These are phyloP conservation scores for Leptoteleia sp. DNA, from an alignment of 1,140 invertebrate genomes.

Conservation along the genomic window DNA sequence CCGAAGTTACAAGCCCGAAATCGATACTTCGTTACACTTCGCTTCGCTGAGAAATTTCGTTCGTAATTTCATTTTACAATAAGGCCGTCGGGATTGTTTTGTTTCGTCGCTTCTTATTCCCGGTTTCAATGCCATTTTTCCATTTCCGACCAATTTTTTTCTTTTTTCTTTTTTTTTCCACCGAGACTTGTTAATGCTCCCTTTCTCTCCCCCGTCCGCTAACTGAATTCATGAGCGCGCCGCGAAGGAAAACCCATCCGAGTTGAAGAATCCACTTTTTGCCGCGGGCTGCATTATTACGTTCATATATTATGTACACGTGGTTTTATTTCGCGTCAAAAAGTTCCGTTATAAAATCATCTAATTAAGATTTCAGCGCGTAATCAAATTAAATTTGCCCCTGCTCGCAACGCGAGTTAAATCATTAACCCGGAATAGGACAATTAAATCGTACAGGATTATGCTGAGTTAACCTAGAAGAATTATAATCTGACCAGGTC, in stretches of 20 bases:
- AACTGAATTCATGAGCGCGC: constrained; percentile 52
- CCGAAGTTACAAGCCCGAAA: constrained; percentile 35
- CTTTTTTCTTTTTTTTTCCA: too few species aligned
- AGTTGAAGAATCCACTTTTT: constrained; percentile 50
- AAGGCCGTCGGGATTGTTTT: constrained; percentile 44
- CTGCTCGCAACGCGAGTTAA: constrained; percentile 1
- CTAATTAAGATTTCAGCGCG: constrained; percentile 15
- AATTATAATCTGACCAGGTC: too few species aligned
- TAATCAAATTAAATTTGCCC: constrained; percentile 10
- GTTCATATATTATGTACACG: constrained; percentile 44
- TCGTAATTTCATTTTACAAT: constrained; percentile 52
- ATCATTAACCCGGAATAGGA: not conserved
- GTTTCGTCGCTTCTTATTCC: constrained; percentile 42
- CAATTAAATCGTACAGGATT: constrained; percentile 2
- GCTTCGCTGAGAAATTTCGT: constrained; percentile 46
- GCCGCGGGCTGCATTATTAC: constrained; percentile 44
- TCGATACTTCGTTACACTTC: constrained; percentile 60
- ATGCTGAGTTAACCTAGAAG: too few species aligned
- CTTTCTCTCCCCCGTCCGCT: constrained; percentile 34
- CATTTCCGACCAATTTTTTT: constrained; percentile 39
- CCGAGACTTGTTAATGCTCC: constrained; percentile 45
- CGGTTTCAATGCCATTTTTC: constrained; percentile 36
- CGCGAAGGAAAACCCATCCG: constrained; percentile 30
- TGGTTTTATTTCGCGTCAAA: constrained; percentile 19
- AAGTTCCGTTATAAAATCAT: constrained; percentile 16